A percentile compares a stretch with the other conserved stretches of the same genome.
Evolutionary conservation across 2,797 vertebrate genomes (phyloP).

Genomic region (Myiothlypis chrysogaster): DNA sequence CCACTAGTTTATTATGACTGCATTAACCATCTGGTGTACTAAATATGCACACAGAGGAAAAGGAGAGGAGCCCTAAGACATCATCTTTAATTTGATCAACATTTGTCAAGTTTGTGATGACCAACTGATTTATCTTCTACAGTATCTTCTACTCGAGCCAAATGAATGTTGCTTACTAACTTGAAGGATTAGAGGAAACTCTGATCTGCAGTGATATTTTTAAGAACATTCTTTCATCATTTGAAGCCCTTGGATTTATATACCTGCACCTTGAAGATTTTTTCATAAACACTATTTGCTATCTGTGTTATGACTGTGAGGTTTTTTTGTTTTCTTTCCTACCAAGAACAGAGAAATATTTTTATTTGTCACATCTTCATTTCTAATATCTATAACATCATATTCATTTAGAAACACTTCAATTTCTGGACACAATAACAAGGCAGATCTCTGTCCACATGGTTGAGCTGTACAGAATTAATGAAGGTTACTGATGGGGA

Average conservation of each 20-base stretch:
- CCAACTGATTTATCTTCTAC: neutral
- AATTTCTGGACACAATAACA: neutral
- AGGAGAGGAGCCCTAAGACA: constrained; percentile 10
- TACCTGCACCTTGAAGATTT: neutral
- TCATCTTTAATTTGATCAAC: constrained; percentile 2
- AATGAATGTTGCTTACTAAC: neutral
- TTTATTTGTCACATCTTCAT: neutral
- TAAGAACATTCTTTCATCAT: neutral
- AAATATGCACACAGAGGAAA: constrained; percentile 8
- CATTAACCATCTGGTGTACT: constrained; percentile 51
- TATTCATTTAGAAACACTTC: neutral
- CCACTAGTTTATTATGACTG: constrained; percentile 44
- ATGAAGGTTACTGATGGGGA: neutral
- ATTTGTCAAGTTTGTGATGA: neutral
- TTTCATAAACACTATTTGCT: neutral
- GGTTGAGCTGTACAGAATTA: neutral
- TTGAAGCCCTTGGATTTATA: neutral
- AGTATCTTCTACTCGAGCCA: neutral
- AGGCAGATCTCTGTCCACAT: neutral
- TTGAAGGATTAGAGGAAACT: neutral
- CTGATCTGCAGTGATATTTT: neutral
- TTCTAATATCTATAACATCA: neutral
- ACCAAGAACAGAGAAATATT: neutral
- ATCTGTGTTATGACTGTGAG: neutral
- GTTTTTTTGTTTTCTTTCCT: neutral